A percentile compares a stretch with the other conserved stretches of the same genome.
These are phyloP conservation scores for Cotesia congregata DNA, from an alignment of 2,888 invertebrate species.

Conservation along the genomic window DNA sequence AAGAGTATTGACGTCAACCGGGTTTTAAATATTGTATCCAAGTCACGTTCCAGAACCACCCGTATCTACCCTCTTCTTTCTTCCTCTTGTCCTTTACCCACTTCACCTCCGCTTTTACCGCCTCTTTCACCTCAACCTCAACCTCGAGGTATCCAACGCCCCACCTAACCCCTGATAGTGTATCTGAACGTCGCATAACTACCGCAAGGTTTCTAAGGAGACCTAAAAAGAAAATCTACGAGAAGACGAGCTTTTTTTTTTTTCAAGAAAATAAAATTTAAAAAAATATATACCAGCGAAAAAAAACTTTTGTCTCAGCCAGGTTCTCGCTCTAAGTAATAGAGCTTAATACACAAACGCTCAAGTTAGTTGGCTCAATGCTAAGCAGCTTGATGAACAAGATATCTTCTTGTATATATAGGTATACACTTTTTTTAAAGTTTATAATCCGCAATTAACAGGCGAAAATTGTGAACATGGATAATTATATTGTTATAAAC, in stretches of 20 bases:
- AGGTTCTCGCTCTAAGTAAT: slow-evolving; percentile 18
- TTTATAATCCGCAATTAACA: not conserved
- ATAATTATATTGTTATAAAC: not conserved
- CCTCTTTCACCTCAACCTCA: slow-evolving; percentile 39
- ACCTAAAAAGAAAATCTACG: slow-evolving; percentile 49
- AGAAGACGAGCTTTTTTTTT: slow-evolving; percentile 18
- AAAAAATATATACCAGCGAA: not conserved
- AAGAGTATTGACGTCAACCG: slow-evolving; percentile 66
- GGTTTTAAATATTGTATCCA: slow-evolving; percentile 69
- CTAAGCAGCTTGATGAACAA: slow-evolving; percentile 22
- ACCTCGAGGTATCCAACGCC: slow-evolving; percentile 26
- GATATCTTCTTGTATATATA: not conserved
- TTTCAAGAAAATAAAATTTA: slow-evolving; percentile 36
- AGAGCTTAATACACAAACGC: slow-evolving; percentile 22
- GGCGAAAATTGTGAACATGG: not conserved
- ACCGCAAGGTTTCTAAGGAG: slow-evolving; percentile 62
- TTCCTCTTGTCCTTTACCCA: slow-evolving; percentile 39
- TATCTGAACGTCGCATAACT: slow-evolving; percentile 62
- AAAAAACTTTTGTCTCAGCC: slow-evolving; percentile 20
- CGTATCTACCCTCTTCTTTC: slow-evolving; percentile 44
- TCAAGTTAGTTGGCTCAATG: slow-evolving; percentile 1
- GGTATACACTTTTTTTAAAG: not conserved
- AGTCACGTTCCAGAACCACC: slow-evolving; percentile 66
- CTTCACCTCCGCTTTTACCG: slow-evolving; percentile 41
- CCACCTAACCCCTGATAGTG: slow-evolving; percentile 24